phyloP scores from a whole-genome alignment of 2,888 invertebrate species.

The Cryptops parisi region DNA sequence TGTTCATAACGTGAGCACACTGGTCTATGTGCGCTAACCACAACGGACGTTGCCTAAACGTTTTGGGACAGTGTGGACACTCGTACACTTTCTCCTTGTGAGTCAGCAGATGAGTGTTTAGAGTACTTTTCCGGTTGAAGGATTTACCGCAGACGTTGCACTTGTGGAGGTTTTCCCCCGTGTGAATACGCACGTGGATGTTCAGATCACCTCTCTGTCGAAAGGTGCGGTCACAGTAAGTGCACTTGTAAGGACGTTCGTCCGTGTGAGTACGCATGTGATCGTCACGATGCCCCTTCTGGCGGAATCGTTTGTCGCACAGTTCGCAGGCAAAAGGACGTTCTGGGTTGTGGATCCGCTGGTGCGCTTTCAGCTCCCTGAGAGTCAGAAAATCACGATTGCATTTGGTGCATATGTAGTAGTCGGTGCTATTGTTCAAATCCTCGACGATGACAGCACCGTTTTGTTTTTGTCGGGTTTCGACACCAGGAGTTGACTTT shows the following conservation, averaged over 20 bases:
- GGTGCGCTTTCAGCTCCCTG: conserved; percentile 4
- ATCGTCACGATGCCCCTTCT: conserved; percentile 14
- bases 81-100: conserved; percentile 20
- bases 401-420: neutral
- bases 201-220: conserved; percentile 8
- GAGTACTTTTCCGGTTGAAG: conserved; percentile 29
- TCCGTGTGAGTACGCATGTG: conserved; percentile 20
- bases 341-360: conserved; percentile 6
- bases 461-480: too few relatives aligned
- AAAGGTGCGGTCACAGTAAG: conserved; percentile 8
- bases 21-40: conserved; percentile 1
- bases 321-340: conserved; percentile 6
- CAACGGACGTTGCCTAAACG: neutral
- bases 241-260: conserved; percentile 14
- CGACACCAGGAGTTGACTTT: neutral
- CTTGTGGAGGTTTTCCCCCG: conserved; percentile 25
- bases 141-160: conserved; percentile 28
- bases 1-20: neutral
- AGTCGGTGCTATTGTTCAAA: neutral
- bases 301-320: conserved; percentile 12
- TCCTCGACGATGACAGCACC: neutral
- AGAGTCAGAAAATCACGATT: neutral
- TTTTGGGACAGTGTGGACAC: conserved; percentile 2
- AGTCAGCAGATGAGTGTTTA: conserved; percentile 27
- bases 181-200: conserved; percentile 10